A percentile compares a stretch with the other conserved stretches of the same genome.
Conservation (phyloP, 2,797 vertebrate species). For the Tenualosa ilisha region DNA sequence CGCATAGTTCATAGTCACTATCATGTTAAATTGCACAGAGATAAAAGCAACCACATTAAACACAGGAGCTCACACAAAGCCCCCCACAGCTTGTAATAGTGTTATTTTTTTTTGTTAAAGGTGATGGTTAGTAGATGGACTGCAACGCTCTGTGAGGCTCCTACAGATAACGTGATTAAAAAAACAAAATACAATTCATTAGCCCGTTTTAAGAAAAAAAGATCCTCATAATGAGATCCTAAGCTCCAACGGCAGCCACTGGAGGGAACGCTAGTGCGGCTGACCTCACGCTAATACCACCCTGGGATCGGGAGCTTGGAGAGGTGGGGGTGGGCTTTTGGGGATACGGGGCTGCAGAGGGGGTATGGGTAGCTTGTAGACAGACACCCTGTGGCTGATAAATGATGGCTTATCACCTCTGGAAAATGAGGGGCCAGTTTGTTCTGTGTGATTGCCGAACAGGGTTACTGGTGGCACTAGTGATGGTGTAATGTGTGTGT, state of each 20-base stretch:
- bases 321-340: neutral
- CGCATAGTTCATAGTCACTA: neutral
- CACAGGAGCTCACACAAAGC: neutral
- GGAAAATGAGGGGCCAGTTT: constrained; percentile 40
- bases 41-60: constrained; percentile 2
- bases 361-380: constrained; percentile 14
- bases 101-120: neutral
- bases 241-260: neutral
- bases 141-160: constrained; percentile 46
- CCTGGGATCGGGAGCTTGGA: neutral
- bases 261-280: neutral
- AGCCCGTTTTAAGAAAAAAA: constrained; percentile 42
- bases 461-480: constrained; percentile 62
- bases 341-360: neutral
- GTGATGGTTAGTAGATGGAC: constrained; percentile 9
- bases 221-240: neutral
- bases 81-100: neutral
- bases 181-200: constrained; percentile 59
- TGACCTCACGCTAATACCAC: neutral
- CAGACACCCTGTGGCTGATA: constrained; percentile 52
- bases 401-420: constrained; percentile 63
- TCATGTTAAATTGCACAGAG: neutral
- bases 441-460: constrained; percentile 57
- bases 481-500: constrained; percentile 31
- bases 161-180: constrained; percentile 59